Conservation (phyloP, 2,113 vertebrate species). For the Cavia porcellus region DNA sequence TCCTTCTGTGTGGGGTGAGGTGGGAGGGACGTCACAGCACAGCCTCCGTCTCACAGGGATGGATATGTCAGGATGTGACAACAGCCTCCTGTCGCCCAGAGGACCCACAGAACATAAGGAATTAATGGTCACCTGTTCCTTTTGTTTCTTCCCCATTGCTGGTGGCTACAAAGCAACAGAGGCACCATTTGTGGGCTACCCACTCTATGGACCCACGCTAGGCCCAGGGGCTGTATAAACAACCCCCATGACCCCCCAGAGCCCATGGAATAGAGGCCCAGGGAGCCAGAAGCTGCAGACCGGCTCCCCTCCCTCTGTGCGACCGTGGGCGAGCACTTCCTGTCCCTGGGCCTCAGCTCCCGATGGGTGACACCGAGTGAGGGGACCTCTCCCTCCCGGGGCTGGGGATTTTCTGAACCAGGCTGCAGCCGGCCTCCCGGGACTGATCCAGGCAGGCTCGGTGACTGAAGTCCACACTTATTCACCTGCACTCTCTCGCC, state of each 20-base stretch:
- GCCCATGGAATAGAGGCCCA: too few relatives aligned
- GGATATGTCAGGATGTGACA: background rate
- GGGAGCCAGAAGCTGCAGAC: background rate
- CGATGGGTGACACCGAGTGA: rapidly evolving
- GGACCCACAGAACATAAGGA: background rate
- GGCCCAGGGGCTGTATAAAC: rapidly evolving
- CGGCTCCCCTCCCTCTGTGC: background rate
- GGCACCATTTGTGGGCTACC: rapidly evolving
- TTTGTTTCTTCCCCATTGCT: background rate
- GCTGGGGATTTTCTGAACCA: background rate
- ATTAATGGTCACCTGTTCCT: rapidly evolving
- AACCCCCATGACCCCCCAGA: background rate
- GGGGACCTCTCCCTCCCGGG: rapidly evolving
- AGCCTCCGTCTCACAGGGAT: rapidly evolving
- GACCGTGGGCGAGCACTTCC: background rate
- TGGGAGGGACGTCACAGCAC: rapidly evolving
- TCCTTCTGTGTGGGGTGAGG: rapidly evolving
- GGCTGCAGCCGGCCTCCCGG: rapidly evolving
- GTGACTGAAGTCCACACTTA: rapidly evolving
- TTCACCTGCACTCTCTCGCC: background rate
- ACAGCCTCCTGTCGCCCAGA: background rate
- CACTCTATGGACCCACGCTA: rapidly evolving
- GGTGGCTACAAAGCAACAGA: rapidly evolving
- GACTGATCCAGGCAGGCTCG: background rate
- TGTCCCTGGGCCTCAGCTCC: background rate